Percentiles rank a stretch among this genome's conserved stretches.
These are phyloP conservation scores for Hanleya hanleyi DNA, from an alignment of 2,888 invertebrate genomes.

Conservation along the genomic window DNA sequence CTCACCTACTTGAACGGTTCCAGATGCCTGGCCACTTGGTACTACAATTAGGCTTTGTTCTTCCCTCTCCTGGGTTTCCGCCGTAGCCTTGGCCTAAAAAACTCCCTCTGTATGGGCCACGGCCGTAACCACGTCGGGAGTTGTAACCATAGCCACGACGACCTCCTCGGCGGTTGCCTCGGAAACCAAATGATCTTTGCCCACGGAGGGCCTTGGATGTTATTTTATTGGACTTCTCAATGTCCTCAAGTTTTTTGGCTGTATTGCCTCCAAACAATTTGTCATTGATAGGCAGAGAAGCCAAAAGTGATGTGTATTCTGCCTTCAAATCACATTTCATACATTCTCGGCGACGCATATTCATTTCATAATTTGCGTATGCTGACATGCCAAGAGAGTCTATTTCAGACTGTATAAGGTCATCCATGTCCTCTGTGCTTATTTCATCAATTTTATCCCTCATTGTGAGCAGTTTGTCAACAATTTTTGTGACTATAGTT, in stretches of 20 bases:
- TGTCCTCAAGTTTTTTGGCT: constrained; percentile 1
- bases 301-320: not conserved
- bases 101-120: not conserved
- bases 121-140: not conserved
- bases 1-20: too few relatives aligned
- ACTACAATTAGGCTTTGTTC: too few relatives aligned
- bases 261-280: constrained; percentile 2
- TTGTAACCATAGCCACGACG: not conserved
- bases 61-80: too few relatives aligned
- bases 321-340: constrained; percentile 4
- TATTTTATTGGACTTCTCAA: not conserved
- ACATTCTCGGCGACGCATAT: not conserved
- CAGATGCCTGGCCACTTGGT: too few relatives aligned
- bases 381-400: not conserved
- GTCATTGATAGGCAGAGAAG: not conserved
- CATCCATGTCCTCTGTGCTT: not conserved
- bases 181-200: not conserved
- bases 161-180: not conserved
- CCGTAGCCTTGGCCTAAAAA: not conserved
- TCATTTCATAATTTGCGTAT: constrained; percentile 8
- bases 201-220: not conserved
- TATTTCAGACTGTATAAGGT: not conserved
- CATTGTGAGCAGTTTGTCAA: not conserved
- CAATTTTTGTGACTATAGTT: not conserved
- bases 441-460: not conserved